Evolutionary conservation across 2,888 invertebrate species (phyloP).

Genomic region (Epistrophella euchroma): DNA sequence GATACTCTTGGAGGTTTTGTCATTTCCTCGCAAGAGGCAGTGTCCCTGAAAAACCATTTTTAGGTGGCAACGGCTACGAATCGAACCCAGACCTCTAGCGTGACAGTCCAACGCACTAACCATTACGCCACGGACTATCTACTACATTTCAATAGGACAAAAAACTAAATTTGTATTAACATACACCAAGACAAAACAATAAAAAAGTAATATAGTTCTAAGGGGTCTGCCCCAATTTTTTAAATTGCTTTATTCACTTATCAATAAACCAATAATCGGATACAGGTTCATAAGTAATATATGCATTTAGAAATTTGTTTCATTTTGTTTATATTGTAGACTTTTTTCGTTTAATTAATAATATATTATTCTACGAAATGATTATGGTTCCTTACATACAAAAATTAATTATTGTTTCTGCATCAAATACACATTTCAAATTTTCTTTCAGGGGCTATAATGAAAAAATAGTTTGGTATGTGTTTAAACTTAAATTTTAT

Average conservation of each 20-base stretch:
- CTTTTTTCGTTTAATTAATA: constrained; percentile 64
- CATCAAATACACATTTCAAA: constrained; percentile 61
- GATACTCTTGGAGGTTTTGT: too few relatives aligned
- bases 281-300: constrained; percentile 71
- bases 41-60: too few relatives aligned
- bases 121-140: too few relatives aligned
- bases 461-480: constrained; percentile 43
- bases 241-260: constrained; percentile 68
- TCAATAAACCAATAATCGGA: constrained; percentile 66
- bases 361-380: constrained; percentile 74
- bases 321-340: constrained; percentile 60
- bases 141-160: too few relatives aligned
- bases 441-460: constrained; percentile 62
- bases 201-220: constrained; percentile 5
- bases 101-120: too few relatives aligned
- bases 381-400: constrained; percentile 75
- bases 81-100: too few relatives aligned
- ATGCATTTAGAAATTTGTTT: constrained; percentile 70
- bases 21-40: too few relatives aligned
- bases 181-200: neutral
- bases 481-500: constrained; percentile 61
- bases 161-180: neutral
- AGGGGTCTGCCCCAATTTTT: constrained; percentile 47
- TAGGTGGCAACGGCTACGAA: too few relatives aligned
- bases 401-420: constrained; percentile 74